phyloP scores from a whole-genome alignment of 2,113 vertebrate species.

The Columba livia region DNA sequence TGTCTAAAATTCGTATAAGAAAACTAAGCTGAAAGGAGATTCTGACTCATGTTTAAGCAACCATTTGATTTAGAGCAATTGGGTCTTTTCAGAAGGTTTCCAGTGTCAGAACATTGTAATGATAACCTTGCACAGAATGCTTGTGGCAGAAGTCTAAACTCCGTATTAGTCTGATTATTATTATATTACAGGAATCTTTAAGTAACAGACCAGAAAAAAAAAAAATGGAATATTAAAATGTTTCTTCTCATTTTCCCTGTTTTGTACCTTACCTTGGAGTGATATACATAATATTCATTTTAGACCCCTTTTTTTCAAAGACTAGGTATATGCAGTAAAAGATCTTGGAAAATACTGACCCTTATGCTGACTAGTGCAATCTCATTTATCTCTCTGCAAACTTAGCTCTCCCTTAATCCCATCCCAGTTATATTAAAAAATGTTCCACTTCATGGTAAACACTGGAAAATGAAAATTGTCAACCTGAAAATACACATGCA shows the following conservation, averaged over 20 bases:
- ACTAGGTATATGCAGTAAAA: background rate
- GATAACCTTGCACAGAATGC: background rate
- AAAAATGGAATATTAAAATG: background rate
- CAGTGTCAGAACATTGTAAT: background rate
- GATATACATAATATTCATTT: background rate
- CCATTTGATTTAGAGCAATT: background rate
- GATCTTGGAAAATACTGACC: background rate
- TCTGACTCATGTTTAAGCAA: background rate
- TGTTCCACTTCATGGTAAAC: background rate
- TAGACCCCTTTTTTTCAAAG: background rate
- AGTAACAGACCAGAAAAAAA: background rate
- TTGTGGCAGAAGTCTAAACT: background rate
- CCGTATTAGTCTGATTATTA: background rate
- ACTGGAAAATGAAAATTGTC: background rate
- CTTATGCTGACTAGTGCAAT: background rate
- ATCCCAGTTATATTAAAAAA: background rate
- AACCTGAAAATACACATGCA: background rate
- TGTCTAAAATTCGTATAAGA: background rate
- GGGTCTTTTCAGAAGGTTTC: background rate
- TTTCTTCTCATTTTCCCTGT: fast-evolving
- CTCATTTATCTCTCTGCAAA: background rate
- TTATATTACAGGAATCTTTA: background rate
- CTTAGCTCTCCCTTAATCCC: fast-evolving
- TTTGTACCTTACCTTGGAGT: background rate
- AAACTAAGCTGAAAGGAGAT: background rate